Evolutionary conservation across 2,113 vertebrate species (phyloP).

Genomic region (Piprites chloris): DNA sequence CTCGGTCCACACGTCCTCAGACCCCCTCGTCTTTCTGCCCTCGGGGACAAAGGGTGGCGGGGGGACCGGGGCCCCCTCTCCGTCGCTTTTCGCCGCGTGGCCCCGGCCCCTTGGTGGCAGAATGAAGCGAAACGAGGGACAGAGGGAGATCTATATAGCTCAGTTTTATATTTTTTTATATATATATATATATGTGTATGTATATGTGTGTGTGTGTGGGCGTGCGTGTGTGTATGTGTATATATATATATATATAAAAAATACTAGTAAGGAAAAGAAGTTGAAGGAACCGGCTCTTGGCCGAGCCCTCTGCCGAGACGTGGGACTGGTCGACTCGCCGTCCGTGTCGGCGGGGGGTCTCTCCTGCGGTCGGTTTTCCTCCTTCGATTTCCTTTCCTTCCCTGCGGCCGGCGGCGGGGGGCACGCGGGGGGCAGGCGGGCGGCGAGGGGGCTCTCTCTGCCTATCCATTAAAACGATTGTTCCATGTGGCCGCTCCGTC

Average conservation of each 20-base stretch:
- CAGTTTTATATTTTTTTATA: neutral
- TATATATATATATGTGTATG: neutral
- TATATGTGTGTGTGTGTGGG: fast-evolving
- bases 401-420: neutral
- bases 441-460: constrained; percentile 73
- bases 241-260: neutral
- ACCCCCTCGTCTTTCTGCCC: neutral
- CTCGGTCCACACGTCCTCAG: constrained; percentile 62
- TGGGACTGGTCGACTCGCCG: constrained; percentile 8
- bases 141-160: constrained; percentile 5
- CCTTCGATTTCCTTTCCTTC: constrained; percentile 34
- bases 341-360: neutral
- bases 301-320: neutral
- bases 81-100: neutral
- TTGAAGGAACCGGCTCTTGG: neutral
- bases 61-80: neutral
- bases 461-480: constrained; percentile 81
- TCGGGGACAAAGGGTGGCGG: constrained; percentile 30
- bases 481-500: constrained; percentile 76
- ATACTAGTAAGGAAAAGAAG: neutral
- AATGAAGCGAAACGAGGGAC: neutral
- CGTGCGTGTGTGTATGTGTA: fast-evolving
- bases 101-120: neutral
- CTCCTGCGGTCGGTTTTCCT: neutral
- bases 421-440: neutral